These are phyloP conservation scores for Mercenaria mercenaria DNA, from an alignment of 1,140 invertebrate species.

Conservation along the genomic window DNA sequence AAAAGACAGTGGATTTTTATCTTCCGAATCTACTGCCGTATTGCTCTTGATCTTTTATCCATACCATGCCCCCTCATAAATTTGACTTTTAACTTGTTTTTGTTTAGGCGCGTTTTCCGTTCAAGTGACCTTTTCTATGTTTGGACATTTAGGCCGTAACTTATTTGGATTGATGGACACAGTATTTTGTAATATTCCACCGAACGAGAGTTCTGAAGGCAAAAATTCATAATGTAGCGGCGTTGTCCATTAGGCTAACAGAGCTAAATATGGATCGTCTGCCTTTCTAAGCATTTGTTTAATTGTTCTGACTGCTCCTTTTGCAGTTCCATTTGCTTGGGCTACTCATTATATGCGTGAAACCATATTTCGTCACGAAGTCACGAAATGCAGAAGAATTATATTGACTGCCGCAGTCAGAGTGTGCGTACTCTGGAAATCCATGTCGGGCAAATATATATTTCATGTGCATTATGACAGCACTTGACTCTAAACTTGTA, in stretches of 20 bases:
- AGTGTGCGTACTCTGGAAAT: conserved; percentile 12
- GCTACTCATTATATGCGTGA: conserved; percentile 65
- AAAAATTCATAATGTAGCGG: conserved; percentile 54
- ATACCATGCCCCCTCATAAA: conserved; percentile 22
- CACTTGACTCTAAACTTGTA: conserved; percentile 46
- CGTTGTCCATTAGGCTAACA: conserved; percentile 60
- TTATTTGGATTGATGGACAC: conserved; percentile 1
- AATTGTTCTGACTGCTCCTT: conserved; percentile 75
- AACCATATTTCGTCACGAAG: conserved; percentile 71
- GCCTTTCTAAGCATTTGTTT: conserved; percentile 62
- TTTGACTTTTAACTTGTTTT: not conserved
- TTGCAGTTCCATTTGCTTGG: conserved; percentile 74
- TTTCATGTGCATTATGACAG: conserved; percentile 84
- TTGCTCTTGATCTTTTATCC: not conserved
- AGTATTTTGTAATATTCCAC: conserved; percentile 54
- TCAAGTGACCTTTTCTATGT: not conserved
- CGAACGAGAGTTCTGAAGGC: conserved; percentile 67
- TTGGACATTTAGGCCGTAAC: not conserved
- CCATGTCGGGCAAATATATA: conserved; percentile 18
- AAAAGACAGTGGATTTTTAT: not conserved
- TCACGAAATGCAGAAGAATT: conserved; percentile 68
- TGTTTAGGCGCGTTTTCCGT: not conserved
- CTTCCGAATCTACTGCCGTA: not conserved
- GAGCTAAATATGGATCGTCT: conserved; percentile 62
- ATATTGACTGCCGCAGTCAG: conserved; percentile 76